Evolutionary conservation across 2,113 vertebrate genomes (phyloP).

Genomic region (Sinocyclocheilus anophthalmus): DNA sequence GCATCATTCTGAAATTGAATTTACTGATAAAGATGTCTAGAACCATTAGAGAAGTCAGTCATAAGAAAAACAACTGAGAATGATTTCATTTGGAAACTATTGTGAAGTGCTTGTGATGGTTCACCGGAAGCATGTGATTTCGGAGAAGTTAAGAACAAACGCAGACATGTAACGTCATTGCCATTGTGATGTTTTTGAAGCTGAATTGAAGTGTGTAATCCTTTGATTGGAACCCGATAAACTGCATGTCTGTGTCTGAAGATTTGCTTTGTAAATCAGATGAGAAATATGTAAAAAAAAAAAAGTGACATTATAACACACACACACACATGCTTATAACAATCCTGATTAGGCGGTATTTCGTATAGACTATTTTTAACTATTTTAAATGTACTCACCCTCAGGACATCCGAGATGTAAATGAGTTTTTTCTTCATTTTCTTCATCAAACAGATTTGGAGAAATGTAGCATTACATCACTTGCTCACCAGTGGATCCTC

Average conservation of each 20-base stretch:
- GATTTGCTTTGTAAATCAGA: not conserved
- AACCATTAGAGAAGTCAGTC: not conserved
- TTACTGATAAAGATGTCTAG: not conserved
- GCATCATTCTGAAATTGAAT: not conserved
- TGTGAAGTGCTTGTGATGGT: not conserved
- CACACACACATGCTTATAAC: not conserved
- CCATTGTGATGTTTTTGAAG: not conserved
- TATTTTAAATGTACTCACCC: no score
- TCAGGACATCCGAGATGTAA: no score
- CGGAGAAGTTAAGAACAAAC: not conserved
- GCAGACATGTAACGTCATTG: slow-evolving; percentile 8
- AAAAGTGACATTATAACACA: not conserved
- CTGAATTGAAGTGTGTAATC: not conserved
- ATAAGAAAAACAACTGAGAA: not conserved
- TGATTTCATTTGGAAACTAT: not conserved
- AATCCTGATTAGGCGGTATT: not conserved
- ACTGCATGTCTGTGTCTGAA: not conserved
- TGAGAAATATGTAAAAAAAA: not conserved
- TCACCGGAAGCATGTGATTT: not conserved
- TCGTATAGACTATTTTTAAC: not conserved
- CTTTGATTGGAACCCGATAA: not conserved
- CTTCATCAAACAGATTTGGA: no score
- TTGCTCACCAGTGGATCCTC: no score
- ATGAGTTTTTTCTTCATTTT: no score
- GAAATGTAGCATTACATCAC: no score